These are phyloP conservation scores for Schizaphis graminum DNA, from an alignment of 2,888 invertebrate genomes.

Conservation along the genomic window DNA sequence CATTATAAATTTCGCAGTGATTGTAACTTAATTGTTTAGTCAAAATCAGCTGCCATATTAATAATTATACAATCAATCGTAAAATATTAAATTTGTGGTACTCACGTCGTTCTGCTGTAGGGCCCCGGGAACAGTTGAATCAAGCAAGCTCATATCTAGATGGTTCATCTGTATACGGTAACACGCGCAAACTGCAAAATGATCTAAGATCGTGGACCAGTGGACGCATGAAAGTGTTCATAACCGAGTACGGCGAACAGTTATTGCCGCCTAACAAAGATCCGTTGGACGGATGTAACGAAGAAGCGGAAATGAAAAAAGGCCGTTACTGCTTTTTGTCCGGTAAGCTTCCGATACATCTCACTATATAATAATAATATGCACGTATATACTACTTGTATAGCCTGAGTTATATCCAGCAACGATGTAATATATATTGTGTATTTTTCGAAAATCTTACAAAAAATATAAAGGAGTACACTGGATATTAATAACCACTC, in stretches of 20 bases:
- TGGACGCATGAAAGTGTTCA: constrained; percentile 79
- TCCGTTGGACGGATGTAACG: constrained; percentile 83
- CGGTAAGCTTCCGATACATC: constrained; percentile 71
- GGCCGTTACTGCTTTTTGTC: constrained; percentile 87
- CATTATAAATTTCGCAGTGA: neutral
- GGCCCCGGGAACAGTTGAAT: constrained; percentile 86
- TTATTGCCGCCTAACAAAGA: constrained; percentile 74
- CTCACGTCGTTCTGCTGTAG: constrained; percentile 70
- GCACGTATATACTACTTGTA: neutral
- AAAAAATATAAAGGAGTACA: neutral
- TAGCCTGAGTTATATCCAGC: neutral
- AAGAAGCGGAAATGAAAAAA: constrained; percentile 76
- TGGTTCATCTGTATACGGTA: constrained; percentile 86
- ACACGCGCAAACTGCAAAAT: constrained; percentile 72
- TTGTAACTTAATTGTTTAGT: neutral
- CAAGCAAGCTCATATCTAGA: constrained; percentile 84
- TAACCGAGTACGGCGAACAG: constrained; percentile 76
- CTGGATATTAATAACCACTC: too few species aligned
- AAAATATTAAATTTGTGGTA: neutral
- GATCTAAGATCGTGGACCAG: constrained; percentile 72
- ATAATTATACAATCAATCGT: neutral
- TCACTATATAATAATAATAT: neutral
- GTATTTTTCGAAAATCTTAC: neutral
- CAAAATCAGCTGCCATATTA: neutral
- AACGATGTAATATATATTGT: neutral